Evolutionary conservation across 2,113 vertebrate species (phyloP).

Genomic region (Rhodinocichla rosea): DNA sequence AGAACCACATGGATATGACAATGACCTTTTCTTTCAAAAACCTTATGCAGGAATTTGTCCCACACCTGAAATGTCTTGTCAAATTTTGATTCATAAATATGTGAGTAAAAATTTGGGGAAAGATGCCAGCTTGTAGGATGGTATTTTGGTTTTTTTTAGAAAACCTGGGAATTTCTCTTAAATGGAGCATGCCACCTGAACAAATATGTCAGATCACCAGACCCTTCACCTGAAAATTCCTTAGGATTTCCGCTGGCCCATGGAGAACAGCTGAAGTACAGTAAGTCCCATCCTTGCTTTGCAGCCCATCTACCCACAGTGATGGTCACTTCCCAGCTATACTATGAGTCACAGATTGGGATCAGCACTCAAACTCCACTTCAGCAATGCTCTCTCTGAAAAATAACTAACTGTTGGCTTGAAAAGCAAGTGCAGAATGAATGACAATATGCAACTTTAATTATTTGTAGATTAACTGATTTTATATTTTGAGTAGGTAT

Average conservation of each 20-base stretch:
- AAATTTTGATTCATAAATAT: not conserved
- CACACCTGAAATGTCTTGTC: not conserved
- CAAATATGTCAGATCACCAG: not conserved
- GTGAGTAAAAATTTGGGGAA: not conserved
- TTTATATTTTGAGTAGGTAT: not conserved
- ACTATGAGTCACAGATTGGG: not conserved
- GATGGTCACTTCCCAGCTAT: rapidly evolving
- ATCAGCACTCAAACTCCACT: not conserved
- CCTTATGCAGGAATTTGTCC: not conserved
- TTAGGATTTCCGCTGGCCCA: not conserved
- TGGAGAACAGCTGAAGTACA: not conserved
- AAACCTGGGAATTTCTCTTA: not conserved
- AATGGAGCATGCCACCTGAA: not conserved
- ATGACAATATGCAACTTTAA: not conserved
- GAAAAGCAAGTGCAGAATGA: not conserved
- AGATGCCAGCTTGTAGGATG: not conserved
- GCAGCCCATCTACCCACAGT: not conserved
- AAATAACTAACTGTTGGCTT: not conserved
- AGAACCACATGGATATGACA: not conserved
- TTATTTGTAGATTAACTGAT: not conserved
- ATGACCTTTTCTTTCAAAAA: not conserved
- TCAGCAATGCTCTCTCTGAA: not conserved
- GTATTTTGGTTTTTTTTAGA: rapidly evolving
- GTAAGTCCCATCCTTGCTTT: not conserved
- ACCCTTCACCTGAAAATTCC: not conserved